Base-by-base conservation (phyloP, 2,888 invertebrate species). In the Hydriomena furcata region DNA sequence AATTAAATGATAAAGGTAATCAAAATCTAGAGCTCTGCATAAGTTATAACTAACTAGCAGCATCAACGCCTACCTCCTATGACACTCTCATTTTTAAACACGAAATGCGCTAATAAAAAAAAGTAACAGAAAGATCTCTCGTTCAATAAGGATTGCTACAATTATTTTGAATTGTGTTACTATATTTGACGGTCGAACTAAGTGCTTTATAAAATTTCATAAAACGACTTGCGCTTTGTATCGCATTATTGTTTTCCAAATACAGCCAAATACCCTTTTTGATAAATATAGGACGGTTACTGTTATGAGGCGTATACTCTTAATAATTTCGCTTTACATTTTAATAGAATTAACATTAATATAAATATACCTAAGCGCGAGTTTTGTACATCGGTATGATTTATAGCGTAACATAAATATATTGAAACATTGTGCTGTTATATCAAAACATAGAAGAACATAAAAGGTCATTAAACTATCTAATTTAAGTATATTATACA, bases 401-500 rank as follows among this genome's bases (percentile, higher is more conserved):
- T 32, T 43, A 17, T 24, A 13, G 23, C 32, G 10, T 37, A 28
- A 41, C 30, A 32, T 49, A n/a, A 31, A 10, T 31, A 7, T 7
- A 13, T 28, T 5, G 3, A 20, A 35, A 34, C 11, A 23, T 28
- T 23, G 13, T 23, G 21, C 41, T 24, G 37, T 49, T 42, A 30
- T 37, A 52, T 47, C 32, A 46, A 47, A 44, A n/a, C 35, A 27
- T 10, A 27, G 35, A 47, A 42, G 48, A 44, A n/a, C 35, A 27
- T 10, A 27, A 31, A 47, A 42, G 48, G 41, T 54, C 40, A 53
- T 53, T 46, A 38, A 38, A 44, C 36, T 58, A 50, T 50, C 45
- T 57, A 50, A 41, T 52, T 34, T 53, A 45, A 24, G 43, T 49
- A 53, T 42, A 43, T n/a, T n/a, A n/a, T n/a, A n/a, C n/a, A n/a